Evolutionary conservation across 1,140 invertebrate genomes (phyloP), one percentile per base, ranked within the genome.

Genomic region (Campoletis sonorensis): DNA sequence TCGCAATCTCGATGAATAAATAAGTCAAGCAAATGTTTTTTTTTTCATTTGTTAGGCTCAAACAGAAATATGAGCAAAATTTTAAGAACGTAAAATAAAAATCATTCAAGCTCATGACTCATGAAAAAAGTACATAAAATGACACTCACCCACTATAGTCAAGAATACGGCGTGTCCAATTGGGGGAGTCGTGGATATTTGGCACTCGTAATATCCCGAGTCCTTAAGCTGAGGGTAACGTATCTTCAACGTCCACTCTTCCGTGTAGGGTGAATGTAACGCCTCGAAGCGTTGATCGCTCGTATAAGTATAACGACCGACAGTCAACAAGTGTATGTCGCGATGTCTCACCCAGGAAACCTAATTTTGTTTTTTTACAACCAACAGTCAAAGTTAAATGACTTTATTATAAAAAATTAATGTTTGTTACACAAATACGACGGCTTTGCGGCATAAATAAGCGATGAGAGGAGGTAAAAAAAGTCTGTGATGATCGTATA

Each of bases 101-200:
- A n/a, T n/a, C n/a, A n/a, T n/a, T n/a, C 40, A 45, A 1, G 7
- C 3, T 23, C 2, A 8, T 3, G 0, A 45, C 0, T 51, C 18
- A 75, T 16, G 18, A 11, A 2, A 75, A 75, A 54, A 75, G n/a
- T 72, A 27, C 11, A 26, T 51, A 49, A 21, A 33, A 70, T 33
- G 27, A 21, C 45, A 89, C 94, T 94, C 89, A 96, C 95, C 95
- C 75, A 96, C 95, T 83, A 96, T 95, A 81, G 94, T 94, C 45
- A 96, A 93, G 83, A 93, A 94, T 73, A 96, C 93, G 30, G 94
- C 94, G 86, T 95, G 94, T 67, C 95, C 95, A 61, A 95, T 94
- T 45, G 95, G 95, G 51, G 95, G 95, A 21, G 95, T 96, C n/a
- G 96, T 96, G 81, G 94, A 95, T 87, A 97, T 95, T 91, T 96